Evolutionary conservation across 2,113 vertebrate genomes (phyloP).

Genomic region (Psophia crepitans): DNA sequence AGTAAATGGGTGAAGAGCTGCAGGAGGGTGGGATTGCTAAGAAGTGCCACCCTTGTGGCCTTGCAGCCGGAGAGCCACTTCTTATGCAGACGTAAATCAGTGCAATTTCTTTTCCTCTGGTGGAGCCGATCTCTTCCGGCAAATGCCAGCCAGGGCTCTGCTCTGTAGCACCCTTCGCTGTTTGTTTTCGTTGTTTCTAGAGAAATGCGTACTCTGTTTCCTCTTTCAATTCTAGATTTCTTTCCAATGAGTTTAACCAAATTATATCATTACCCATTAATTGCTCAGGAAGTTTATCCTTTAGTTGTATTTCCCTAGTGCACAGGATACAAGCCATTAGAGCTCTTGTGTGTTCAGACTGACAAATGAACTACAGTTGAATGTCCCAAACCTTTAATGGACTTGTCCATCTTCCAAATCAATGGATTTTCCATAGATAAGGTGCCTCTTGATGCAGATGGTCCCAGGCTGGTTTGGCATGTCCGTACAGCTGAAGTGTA

Average conservation of each 20-base stretch:
- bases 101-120: not conserved
- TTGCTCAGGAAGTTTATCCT: constrained; percentile 57
- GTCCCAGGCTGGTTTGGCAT: not conserved
- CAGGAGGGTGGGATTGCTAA: not conserved
- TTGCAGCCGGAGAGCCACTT: not conserved
- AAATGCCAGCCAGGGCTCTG: not conserved
- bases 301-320: constrained; percentile 16
- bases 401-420: not conserved
- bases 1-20: not conserved
- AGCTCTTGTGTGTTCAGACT: not conserved
- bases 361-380: not conserved
- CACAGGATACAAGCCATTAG: constrained; percentile 43
- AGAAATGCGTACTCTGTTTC: constrained; percentile 2
- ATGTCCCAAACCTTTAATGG: not conserved
- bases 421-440: not conserved
- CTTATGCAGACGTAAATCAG: not conserved
- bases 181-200: constrained; percentile 27
- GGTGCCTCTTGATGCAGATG: not conserved
- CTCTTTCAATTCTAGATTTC: constrained; percentile 13
- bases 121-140: not conserved
- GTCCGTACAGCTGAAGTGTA: not conserved
- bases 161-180: not conserved
- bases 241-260: constrained; percentile 24
- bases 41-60: not conserved
- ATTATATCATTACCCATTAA: constrained; percentile 39